A percentile compares a stretch with the other conserved stretches of the same genome.
Conservation (phyloP, 1,140 invertebrate genomes). For the Eurytemora carolleeae region DNA sequence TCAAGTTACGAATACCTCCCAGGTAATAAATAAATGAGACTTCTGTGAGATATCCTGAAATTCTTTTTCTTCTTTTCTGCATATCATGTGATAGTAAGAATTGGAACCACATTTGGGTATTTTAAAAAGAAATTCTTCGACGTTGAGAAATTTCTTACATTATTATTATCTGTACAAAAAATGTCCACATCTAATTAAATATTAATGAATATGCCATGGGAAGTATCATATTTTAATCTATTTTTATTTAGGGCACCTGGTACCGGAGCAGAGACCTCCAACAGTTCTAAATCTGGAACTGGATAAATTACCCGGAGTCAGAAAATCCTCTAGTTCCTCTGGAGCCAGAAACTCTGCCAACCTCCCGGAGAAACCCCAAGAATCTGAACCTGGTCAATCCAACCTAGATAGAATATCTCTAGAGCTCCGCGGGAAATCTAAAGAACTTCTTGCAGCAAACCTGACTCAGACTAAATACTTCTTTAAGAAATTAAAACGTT, state of each 20-base stretch:
- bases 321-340: neutral
- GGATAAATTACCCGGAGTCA: neutral
- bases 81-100: no score
- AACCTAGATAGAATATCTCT: neutral
- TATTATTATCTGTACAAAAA: no score
- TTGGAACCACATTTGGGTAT: no score
- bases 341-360: neutral
- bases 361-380: neutral
- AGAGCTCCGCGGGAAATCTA: neutral
- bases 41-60: no score
- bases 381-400: neutral
- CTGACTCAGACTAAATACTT: neutral
- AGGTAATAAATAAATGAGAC: no score
- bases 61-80: no score
- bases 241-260: neutral
- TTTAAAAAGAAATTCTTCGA: no score
- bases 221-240: no score
- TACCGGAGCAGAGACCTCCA: neutral
- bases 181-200: no score
- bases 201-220: no score
- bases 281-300: neutral
- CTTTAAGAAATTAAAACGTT: neutral
- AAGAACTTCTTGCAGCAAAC: neutral
- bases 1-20: slow-evolving; percentile 13
- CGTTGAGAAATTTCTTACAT: no score